phyloP scores from a whole-genome alignment of 2,113 vertebrate genomes.

The Columbina picui region DNA sequence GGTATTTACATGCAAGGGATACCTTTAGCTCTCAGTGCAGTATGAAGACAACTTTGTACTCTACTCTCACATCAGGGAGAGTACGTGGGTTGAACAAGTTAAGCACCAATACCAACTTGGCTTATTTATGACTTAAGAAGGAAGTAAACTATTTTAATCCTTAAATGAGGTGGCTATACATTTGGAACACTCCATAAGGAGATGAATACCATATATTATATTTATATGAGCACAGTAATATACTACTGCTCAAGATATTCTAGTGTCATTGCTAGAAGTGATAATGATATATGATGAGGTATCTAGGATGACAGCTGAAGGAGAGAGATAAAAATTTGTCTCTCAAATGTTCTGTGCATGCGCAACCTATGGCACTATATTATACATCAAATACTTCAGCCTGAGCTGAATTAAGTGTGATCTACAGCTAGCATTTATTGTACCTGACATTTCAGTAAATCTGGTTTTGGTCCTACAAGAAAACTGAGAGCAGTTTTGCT shows the following conservation, averaged over 20 bases:
- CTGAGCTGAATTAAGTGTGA: neutral
- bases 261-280: neutral
- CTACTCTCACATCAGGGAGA: neutral
- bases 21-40: neutral
- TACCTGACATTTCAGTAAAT: conserved; percentile 13
- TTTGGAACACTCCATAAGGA: neutral
- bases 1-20: neutral
- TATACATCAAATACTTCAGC: neutral
- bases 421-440: neutral
- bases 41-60: neutral
- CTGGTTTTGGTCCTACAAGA: neutral
- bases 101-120: neutral
- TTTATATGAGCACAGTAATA: neutral
- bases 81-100: neutral
- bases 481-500: neutral
- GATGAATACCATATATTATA: neutral
- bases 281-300: neutral
- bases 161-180: neutral
- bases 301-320: conserved; percentile 18
- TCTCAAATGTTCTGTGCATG: neutral
- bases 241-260: neutral
- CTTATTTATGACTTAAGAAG: neutral
- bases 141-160: neutral
- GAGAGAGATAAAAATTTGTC: neutral
- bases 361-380: neutral